Percentiles rank a stretch among this genome's conserved stretches.
phyloP scores from a whole-genome alignment of 2,113 vertebrate genomes.

The Thinocorus orbignyianus region DNA sequence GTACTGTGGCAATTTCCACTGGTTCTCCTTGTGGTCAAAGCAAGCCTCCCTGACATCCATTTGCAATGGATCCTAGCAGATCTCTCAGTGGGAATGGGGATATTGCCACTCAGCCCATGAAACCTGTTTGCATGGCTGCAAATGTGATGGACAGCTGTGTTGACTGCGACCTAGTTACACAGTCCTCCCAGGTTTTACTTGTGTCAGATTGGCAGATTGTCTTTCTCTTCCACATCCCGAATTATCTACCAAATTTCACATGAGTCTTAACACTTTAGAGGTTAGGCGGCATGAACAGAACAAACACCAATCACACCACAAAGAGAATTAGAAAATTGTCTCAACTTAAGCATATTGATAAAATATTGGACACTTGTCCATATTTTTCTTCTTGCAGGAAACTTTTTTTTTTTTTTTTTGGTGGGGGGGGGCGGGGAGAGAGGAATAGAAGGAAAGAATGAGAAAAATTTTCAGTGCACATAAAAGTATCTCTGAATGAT shows the following conservation, averaged over 20 bases:
- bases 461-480: background rate
- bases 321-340: background rate
- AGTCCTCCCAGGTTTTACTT: background rate
- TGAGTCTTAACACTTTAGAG: background rate
- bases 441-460: background rate
- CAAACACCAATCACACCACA: background rate
- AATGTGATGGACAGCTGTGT: background rate
- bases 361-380: background rate
- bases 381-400: background rate
- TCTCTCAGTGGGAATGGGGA: background rate
- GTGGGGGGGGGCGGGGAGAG: too few relatives aligned
- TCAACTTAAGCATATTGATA: background rate
- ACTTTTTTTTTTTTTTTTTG: too few relatives aligned
- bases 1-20: background rate
- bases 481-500: slow-evolving; percentile 13
- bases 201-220: background rate
- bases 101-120: background rate
- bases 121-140: background rate
- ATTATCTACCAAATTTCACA: background rate
- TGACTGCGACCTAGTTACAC: background rate
- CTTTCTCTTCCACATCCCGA: background rate
- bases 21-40: background rate
- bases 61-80: background rate
- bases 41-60: background rate
- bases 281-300: background rate